Base-by-base conservation (phyloP, 2,797 vertebrate genomes). In the Enteromius paludinosus region DNA sequence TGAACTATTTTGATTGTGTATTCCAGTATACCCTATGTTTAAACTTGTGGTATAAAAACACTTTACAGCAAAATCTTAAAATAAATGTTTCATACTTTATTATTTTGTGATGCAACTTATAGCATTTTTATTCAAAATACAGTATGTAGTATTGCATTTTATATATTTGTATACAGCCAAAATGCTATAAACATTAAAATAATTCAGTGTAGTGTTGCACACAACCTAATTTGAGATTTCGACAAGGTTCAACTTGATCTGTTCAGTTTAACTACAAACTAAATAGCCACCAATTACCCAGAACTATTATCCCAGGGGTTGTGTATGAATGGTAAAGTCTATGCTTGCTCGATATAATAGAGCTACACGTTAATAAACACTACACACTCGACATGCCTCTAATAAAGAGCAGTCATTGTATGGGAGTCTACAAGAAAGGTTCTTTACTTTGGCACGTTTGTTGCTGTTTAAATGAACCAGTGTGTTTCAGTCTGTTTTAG, bases 381-480 rank as follows among this genome's bases (percentile, higher is more conserved):
- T 20, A 56, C 47, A 56, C 15, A 69, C 33, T 49, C 10, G 14
- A 25, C 33, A 28, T n/a, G 35, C 23, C 17, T 69, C 15, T 68
- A 14, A 20, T 69, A 79, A 69, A 69, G 65, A 68, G 12, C 41
- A 20, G 18, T 45, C 25, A 59, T 70, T 70, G 35, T 70, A 35
- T 78, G 38, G 30, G 78, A 28, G 23, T 45, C 35, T 41, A 56
- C 35, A 43, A 9, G n/a, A 54, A 14, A 64, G 59, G 35, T 56
- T 56, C 10, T 56, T 69, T 54, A 56, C n/a, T 11, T 78, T 10
- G 23, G 45, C 33, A 28, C 49, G 43, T 79, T 79, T 79, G 3
- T 69, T 43, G 52, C 78, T 45, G 11, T 70, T 61, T 61, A 28
- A 80, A 71, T 59, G 38, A 59, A 59, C 23, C 35, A 43, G 64